Evolutionary conservation across 1,140 invertebrate genomes (phyloP).

Genomic region (Neodiprion fabricii): DNA sequence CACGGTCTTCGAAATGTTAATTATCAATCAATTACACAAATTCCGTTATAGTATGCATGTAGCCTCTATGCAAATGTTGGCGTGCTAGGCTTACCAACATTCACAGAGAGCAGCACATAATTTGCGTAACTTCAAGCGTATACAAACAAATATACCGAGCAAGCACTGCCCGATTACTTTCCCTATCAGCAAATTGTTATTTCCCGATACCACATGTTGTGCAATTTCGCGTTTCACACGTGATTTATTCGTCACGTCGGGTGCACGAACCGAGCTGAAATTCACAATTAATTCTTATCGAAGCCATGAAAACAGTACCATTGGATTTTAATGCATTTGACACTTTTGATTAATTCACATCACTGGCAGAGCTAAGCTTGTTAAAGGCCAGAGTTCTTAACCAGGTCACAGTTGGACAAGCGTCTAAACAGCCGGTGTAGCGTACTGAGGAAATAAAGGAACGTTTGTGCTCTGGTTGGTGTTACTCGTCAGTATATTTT

Average conservation of each 20-base stretch:
- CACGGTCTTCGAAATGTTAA: too few relatives aligned
- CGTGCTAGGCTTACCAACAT: not conserved
- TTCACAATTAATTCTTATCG: not conserved
- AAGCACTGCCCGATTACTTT: not conserved
- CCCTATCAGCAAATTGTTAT: constrained; percentile 1
- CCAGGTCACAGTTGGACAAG: not conserved
- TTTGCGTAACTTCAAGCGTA: not conserved
- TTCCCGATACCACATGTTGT: not conserved
- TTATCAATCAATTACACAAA: not conserved
- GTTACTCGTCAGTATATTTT: too few relatives aligned
- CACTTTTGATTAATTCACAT: not conserved
- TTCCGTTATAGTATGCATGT: not conserved
- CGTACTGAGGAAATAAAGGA: too few relatives aligned
- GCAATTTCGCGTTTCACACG: not conserved
- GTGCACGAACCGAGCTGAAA: not conserved
- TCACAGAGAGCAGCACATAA: not conserved
- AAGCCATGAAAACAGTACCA: not conserved
- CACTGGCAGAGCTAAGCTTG: not conserved
- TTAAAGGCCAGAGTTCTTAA: not conserved
- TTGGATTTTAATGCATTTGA: not conserved
- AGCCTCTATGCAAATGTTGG: not conserved
- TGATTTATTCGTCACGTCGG: not conserved
- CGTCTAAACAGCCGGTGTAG: not conserved
- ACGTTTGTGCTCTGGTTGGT: too few relatives aligned
- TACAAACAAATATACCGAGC: not conserved